Evolutionary conservation across 2,888 invertebrate genomes (phyloP).

Genomic region (Lathronympha strigana): DNA sequence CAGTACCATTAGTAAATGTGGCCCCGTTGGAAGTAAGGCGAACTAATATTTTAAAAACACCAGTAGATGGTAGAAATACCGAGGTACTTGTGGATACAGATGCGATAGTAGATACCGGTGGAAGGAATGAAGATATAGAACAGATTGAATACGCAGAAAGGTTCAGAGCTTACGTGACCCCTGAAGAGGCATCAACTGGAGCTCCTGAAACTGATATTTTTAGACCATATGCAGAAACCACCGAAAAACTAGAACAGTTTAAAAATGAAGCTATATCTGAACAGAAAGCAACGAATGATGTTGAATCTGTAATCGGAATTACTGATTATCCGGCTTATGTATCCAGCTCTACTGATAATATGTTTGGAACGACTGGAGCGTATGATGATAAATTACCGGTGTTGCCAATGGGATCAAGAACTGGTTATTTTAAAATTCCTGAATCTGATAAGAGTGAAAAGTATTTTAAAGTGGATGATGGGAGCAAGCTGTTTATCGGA

Average conservation of each 20-base stretch:
- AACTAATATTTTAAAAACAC: background rate
- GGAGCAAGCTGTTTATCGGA: no score
- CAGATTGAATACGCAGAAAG: background rate
- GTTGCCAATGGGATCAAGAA: background rate
- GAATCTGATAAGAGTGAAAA: background rate
- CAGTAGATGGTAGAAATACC: background rate
- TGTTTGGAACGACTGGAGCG: background rate
- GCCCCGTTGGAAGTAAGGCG: background rate
- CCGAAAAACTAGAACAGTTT: background rate
- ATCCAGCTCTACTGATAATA: background rate
- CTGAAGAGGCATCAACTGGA: background rate
- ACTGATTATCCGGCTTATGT: background rate
- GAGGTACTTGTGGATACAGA: background rate
- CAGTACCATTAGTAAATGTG: background rate
- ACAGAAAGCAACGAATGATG: background rate
- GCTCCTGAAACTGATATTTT: no score
- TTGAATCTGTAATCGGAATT: background rate
- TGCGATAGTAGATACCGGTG: background rate
- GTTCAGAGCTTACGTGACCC: background rate
- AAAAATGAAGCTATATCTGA: background rate
- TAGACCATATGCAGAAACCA: background rate
- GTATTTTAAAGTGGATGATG: slow-evolving; percentile 18
- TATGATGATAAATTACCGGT: background rate
- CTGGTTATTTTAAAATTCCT: background rate
- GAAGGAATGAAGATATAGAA: background rate